phyloP scores from a whole-genome alignment of 2,888 invertebrate species.

The Arrhopalites spinosus region DNA sequence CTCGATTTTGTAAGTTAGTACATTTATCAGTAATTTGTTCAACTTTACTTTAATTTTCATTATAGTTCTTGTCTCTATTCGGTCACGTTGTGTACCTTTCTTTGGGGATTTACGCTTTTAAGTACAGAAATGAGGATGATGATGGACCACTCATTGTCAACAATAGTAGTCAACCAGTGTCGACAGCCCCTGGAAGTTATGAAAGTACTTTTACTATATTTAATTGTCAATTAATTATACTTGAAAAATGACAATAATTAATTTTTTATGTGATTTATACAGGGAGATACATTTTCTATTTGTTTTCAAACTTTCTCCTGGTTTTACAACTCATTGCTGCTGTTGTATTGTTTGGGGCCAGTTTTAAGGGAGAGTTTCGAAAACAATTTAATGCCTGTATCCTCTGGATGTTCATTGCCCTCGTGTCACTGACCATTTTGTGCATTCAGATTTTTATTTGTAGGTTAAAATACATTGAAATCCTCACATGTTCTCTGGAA shows the following conservation, averaged over 20 bases:
- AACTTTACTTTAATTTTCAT: too few species aligned
- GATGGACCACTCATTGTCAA: neutral
- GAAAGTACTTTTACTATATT: neutral
- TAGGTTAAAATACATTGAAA: neutral
- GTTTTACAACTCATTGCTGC: neutral
- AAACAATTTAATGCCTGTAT: constrained; percentile 25
- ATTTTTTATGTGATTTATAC: neutral
- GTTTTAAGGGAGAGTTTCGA: constrained; percentile 22
- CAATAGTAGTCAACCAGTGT: neutral
- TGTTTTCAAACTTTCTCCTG: constrained; percentile 16
- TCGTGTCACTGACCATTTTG: neutral
- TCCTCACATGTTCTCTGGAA: neutral
- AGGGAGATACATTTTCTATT: constrained; percentile 15
- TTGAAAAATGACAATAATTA: neutral
- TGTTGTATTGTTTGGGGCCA: constrained; percentile 7
- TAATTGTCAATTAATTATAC: neutral
- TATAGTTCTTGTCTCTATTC: neutral
- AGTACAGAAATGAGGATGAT: neutral
- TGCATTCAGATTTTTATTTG: constrained; percentile 11
- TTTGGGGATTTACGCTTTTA: neutral
- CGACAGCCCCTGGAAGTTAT: neutral
- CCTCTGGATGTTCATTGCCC: constrained; percentile 12
- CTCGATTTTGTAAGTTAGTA: neutral
- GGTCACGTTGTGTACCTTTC: neutral
- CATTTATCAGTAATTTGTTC: too few species aligned